Evolutionary conservation across 2,113 vertebrate genomes (phyloP).

Genomic region (Caracal caracal): DNA sequence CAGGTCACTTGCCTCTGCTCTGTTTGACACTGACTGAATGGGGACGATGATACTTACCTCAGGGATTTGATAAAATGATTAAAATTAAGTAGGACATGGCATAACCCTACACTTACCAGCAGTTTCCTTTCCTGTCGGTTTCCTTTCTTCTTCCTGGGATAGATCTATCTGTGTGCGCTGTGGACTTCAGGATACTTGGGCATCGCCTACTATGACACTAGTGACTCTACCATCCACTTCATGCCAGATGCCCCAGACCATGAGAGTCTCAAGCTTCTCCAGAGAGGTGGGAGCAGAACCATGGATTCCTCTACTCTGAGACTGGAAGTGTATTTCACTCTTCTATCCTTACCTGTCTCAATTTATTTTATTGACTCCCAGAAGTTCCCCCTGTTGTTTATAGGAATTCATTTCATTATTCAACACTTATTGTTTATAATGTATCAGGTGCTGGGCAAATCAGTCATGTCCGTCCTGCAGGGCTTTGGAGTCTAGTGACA

Average conservation of each 20-base stretch:
- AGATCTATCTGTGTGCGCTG: conserved; percentile 92
- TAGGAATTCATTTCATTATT: conserved; percentile 26
- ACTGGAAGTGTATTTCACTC: background rate
- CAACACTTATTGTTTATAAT: background rate
- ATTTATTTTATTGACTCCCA: background rate
- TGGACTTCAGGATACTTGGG: conserved; percentile 90
- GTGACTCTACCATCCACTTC: conserved; percentile 90
- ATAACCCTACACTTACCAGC: background rate
- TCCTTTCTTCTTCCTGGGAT: background rate
- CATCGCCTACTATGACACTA: conserved; percentile 93
- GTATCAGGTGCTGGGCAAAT: background rate
- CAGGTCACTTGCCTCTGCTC: background rate
- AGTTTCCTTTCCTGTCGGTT: background rate
- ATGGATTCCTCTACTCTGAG: background rate
- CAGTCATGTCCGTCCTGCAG: background rate
- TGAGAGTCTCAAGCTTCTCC: conserved; percentile 89
- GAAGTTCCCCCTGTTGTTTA: background rate
- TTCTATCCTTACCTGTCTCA: background rate
- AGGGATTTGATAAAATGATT: background rate
- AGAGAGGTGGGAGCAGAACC: conserved; percentile 86
- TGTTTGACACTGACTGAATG: background rate
- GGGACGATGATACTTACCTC: background rate
- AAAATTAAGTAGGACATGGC: background rate
- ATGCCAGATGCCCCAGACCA: conserved; percentile 93
- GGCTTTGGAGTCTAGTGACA: background rate